phyloP scores from a whole-genome alignment of 2,797 vertebrate species.

The Oreochromis mossambicus region DNA sequence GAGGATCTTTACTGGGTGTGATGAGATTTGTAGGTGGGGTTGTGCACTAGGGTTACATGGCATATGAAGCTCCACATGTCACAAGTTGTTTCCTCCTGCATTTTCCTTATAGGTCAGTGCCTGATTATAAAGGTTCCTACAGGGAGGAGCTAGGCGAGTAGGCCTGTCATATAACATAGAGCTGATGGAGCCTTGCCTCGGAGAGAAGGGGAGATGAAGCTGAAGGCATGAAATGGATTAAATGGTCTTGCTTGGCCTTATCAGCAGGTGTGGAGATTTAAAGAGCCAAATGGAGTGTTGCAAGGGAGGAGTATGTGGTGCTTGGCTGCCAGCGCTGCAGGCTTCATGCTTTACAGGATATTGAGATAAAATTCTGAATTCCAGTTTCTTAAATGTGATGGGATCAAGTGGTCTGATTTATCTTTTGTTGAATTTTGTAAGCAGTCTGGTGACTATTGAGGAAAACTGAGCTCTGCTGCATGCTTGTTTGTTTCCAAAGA shows the following conservation, averaged over 20 bases:
- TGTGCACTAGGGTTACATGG: background rate
- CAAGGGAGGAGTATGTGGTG: background rate
- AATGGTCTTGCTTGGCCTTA: slow-evolving; percentile 6
- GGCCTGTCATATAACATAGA: slow-evolving; percentile 21
- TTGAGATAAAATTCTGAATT: background rate
- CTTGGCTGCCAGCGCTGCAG: background rate
- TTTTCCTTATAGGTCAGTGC: slow-evolving; percentile 11
- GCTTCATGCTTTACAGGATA: background rate
- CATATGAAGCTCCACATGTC: background rate
- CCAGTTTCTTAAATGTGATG: background rate
- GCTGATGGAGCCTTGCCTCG: background rate
- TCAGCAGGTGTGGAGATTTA: slow-evolving; percentile 36
- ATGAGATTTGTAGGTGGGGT: background rate
- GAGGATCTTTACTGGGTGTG: background rate
- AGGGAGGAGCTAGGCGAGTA: slow-evolving; percentile 29
- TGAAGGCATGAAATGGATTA: slow-evolving; percentile 29
- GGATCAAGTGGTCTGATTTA: background rate
- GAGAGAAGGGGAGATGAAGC: background rate
- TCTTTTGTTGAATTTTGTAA: background rate
- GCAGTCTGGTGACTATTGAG: background rate
- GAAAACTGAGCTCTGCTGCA: background rate
- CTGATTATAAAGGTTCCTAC: background rate
- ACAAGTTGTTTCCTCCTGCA: background rate
- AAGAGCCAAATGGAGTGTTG: background rate
- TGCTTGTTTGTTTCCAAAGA: background rate